Conservation (phyloP, 2,888 invertebrate species). For the Pristionchus japonicus region DNA sequence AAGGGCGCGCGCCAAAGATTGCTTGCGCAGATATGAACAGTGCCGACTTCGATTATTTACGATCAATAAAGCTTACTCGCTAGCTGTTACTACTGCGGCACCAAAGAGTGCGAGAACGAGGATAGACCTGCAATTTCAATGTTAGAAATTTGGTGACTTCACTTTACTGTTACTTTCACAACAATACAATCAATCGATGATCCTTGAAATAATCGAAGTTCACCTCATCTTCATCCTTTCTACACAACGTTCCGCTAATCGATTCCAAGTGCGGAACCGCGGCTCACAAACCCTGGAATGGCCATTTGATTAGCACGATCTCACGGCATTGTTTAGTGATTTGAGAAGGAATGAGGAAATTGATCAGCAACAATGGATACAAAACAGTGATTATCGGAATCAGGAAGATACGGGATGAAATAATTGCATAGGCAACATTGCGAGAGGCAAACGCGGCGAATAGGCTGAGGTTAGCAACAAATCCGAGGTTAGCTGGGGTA, state of each 20-base stretch:
- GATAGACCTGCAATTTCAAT: not conserved
- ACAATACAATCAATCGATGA: not conserved
- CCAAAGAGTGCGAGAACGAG: not conserved
- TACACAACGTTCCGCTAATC: not conserved
- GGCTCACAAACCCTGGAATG: not conserved
- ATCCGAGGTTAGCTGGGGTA: not conserved
- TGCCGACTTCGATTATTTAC: not conserved
- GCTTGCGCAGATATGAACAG: not conserved
- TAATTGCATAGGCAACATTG: not conserved
- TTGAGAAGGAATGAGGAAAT: not conserved
- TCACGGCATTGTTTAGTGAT: not conserved
- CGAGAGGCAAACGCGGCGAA: not conserved
- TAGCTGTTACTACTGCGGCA: not conserved
- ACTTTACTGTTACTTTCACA: not conserved
- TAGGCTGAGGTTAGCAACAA: conserved; percentile 2
- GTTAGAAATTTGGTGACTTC: not conserved
- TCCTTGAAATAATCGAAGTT: not conserved
- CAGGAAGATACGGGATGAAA: not conserved
- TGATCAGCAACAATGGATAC: not conserved
- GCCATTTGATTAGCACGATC: not conserved
- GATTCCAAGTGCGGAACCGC: not conserved
- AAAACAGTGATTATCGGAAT: not conserved
- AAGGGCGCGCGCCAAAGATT: not conserved
- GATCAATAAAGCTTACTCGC: not conserved
- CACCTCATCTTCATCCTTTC: not conserved